Evolutionary conservation across 2,888 invertebrate species (phyloP), one percentile per base, ranked within the genome.

Genomic region (Orchesella flavescens): DNA sequence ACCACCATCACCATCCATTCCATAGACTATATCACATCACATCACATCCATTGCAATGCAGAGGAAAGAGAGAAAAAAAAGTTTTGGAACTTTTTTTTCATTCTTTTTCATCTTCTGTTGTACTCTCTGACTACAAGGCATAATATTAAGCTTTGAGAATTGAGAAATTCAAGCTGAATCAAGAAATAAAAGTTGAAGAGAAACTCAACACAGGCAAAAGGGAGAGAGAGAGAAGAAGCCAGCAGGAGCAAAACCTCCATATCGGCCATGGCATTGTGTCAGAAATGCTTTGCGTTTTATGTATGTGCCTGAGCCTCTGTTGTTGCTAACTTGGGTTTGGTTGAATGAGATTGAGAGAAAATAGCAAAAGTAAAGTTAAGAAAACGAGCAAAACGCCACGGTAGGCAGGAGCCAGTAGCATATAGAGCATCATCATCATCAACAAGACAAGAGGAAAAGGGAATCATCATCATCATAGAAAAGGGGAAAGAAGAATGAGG

Each of bases 31-130:
- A 72, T 19, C 7, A 10, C 13, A 34, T 46, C 46, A 59, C 57
- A 59, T 59, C 61, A 15, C 77, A 77, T n/a, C n/a, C n/a, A n/a
- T 53, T 55, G 71, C 75, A 65, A 21, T 46, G 19, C 65, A 24
- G 21, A 49, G 66, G 61, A 77, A 21, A 76, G 24, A 15, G 59
- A 69, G 55, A 66, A 34, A 71, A 71, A 49, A 72, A 65, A 72
- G 12, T 57, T 61, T 61, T 44, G 10, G 34, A 34, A 59, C 57
- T 72, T 44, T 73, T 73, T 21, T 34, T 34, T 34, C 34, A 34
- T 34, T 34, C 34, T 34, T 34, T 34, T 34, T 34, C 34, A 34
- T 34, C 34, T 34, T 34, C 34, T 34, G 34, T 21, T 23, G 55
- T 34, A 53, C n/a, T n/a, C n/a, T n/a, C n/a, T n/a, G n/a, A n/a